Conservation (phyloP, 2,888 invertebrate species). For the Antheraea assamensis region DNA sequence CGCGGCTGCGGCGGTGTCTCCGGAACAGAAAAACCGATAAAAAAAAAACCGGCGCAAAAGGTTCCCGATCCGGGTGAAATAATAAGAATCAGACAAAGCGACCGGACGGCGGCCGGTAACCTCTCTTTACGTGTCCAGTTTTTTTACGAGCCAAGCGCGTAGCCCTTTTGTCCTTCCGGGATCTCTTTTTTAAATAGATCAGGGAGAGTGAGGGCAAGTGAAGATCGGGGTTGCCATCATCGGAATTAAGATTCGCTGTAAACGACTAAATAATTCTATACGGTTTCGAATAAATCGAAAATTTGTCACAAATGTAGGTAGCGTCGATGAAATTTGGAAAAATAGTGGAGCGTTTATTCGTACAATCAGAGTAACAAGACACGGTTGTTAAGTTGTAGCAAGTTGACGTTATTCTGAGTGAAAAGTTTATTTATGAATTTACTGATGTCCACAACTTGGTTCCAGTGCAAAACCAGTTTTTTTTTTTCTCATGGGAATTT, state of each 20-base stretch:
- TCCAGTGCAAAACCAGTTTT: too few relatives aligned
- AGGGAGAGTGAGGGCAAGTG: slow-evolving; percentile 67
- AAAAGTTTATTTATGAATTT: too few relatives aligned
- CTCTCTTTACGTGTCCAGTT: slow-evolving; percentile 78
- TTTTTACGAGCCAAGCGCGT: slow-evolving; percentile 70
- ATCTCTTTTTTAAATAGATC: slow-evolving; percentile 82
- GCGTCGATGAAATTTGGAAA: too few relatives aligned
- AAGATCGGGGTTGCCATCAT: slow-evolving; percentile 53
- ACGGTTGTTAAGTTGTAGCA: too few relatives aligned
- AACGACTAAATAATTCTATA: not conserved
- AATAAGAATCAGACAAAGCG: slow-evolving; percentile 81
- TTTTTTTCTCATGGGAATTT: too few relatives aligned
- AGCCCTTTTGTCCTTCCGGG: slow-evolving; percentile 81
- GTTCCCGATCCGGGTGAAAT: slow-evolving; percentile 76
- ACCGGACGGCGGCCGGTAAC: slow-evolving; percentile 65
- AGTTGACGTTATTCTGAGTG: too few relatives aligned
- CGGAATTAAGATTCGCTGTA: not conserved
- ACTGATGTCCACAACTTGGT: too few relatives aligned
- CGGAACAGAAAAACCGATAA: slow-evolving; percentile 81
- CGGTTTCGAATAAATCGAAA: too few relatives aligned
- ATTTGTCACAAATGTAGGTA: too few relatives aligned
- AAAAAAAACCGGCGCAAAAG: slow-evolving; percentile 67
- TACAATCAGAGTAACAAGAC: too few relatives aligned
- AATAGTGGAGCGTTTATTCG: too few relatives aligned
- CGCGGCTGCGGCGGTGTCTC: slow-evolving; percentile 62